Conservation (phyloP, 2,888 invertebrate species). For the Phengaris arion region DNA sequence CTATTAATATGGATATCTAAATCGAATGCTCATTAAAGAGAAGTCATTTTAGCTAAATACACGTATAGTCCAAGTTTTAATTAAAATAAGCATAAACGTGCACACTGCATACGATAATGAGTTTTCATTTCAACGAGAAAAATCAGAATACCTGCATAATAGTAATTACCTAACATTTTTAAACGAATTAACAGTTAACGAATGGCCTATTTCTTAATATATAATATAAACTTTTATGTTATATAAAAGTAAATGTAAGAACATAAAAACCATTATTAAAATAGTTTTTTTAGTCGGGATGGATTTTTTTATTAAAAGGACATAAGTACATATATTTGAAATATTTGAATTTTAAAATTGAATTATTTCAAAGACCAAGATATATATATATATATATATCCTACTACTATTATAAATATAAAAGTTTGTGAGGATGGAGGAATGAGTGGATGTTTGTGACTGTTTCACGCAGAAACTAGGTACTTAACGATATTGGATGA, state of each 20-base stretch:
- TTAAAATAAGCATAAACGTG: slow-evolving; percentile 27
- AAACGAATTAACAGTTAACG: background rate
- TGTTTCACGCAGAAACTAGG: too few species aligned
- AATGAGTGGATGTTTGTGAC: too few species aligned
- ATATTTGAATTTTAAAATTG: too few species aligned
- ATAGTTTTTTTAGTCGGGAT: too few species aligned
- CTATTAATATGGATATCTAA: slow-evolving; percentile 2
- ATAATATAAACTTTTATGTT: background rate
- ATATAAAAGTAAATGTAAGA: background rate
- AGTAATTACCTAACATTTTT: slow-evolving; percentile 5
- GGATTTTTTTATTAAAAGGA: too few species aligned
- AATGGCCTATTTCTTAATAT: background rate
- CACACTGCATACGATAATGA: slow-evolving; percentile 11
- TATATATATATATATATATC: too few species aligned
- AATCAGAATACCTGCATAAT: slow-evolving; percentile 16
- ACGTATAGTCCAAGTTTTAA: slow-evolving; percentile 14
- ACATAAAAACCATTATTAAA: background rate
- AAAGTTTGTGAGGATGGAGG: too few species aligned
- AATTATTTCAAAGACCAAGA: too few species aligned
- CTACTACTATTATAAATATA: too few species aligned
- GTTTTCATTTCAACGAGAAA: slow-evolving; percentile 20
- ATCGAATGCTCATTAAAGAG: slow-evolving; percentile 21
- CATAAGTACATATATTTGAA: too few species aligned
- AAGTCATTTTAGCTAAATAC: slow-evolving; percentile 24
- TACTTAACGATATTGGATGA: too few species aligned